Evolutionary conservation across 2,888 invertebrate genomes (phyloP).

Genomic region (Empis stercorea): DNA sequence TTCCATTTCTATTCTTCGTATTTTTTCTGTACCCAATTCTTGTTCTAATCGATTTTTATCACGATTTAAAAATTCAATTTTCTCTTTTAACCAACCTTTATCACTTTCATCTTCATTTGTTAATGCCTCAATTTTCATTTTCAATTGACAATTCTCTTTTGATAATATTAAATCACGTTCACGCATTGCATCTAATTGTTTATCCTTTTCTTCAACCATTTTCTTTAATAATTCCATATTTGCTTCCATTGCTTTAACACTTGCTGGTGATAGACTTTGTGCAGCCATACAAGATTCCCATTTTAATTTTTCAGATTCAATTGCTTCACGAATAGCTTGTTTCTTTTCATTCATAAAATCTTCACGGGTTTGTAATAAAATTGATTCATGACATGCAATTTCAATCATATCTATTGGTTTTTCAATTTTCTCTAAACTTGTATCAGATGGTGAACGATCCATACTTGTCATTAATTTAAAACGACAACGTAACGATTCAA

Average conservation of each 20-base stretch:
- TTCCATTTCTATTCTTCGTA: slow-evolving; percentile 38
- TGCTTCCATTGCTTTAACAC: slow-evolving; percentile 31
- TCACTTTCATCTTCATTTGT: slow-evolving; percentile 50
- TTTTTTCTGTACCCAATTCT: slow-evolving; percentile 34
- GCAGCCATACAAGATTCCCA: slow-evolving; percentile 22
- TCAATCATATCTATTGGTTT: slow-evolving; percentile 51
- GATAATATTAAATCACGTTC: slow-evolving; percentile 46
- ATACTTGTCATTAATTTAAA: slow-evolving; percentile 64
- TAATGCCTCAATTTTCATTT: slow-evolving; percentile 53
- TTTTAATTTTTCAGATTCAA: slow-evolving; percentile 39
- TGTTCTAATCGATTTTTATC: slow-evolving; percentile 38
- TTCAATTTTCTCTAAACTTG: slow-evolving; percentile 64
- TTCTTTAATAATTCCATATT: slow-evolving; percentile 53
- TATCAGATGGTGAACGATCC: slow-evolving; percentile 65
- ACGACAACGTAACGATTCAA: slow-evolving; percentile 61
- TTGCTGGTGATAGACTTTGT: slow-evolving; percentile 17
- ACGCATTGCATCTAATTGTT: slow-evolving; percentile 50
- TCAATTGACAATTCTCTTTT: slow-evolving; percentile 52
- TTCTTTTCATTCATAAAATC: slow-evolving; percentile 44
- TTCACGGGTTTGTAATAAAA: slow-evolving; percentile 53
- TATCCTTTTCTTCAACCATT: slow-evolving; percentile 57
- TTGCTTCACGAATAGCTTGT: slow-evolving; percentile 37
- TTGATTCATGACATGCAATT: slow-evolving; percentile 49
- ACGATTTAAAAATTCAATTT: slow-evolving; percentile 38
- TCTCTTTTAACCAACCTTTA: slow-evolving; percentile 35